Percentiles rank a stretch among this genome's conserved stretches.
phyloP scores from a whole-genome alignment of 2,888 invertebrate genomes.

The Bembecia ichneumoniformis region DNA sequence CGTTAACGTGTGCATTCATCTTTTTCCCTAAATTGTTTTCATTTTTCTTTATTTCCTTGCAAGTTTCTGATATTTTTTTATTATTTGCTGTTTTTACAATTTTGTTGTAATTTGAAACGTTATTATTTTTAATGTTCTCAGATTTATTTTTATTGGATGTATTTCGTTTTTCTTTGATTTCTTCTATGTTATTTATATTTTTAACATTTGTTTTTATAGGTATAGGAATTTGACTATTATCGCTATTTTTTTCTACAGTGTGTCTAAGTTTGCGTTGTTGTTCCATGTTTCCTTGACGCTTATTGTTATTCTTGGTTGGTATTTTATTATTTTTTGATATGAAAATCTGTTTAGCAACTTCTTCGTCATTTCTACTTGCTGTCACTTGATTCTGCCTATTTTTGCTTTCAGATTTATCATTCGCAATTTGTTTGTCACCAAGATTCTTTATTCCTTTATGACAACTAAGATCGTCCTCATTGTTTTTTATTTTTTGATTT shows the following conservation, averaged over 20 bases:
- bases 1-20: conserved; percentile 15
- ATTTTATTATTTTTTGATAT: conserved; percentile 9
- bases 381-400: conserved; percentile 6
- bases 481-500: not conserved
- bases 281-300: not conserved
- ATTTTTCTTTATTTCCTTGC: not conserved
- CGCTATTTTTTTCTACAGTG: conserved; percentile 10
- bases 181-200: conserved; percentile 9
- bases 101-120: too few species aligned
- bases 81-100: not conserved
- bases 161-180: conserved; percentile 5
- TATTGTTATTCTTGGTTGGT: not conserved
- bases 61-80: not conserved
- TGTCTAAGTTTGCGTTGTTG: not conserved
- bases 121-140: not conserved
- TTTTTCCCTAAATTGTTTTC: not conserved
- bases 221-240: conserved; percentile 48
- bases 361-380: not conserved
- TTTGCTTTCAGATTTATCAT: conserved; percentile 2
- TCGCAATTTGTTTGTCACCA: not conserved
- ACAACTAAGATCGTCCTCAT: not conserved
- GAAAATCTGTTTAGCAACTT: too few species aligned
- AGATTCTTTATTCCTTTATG: not conserved
- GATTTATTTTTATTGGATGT: not conserved
- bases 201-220: conserved; percentile 21